Evolutionary conservation across 2,888 invertebrate genomes (phyloP), one percentile per base, ranked within the genome.

Genomic region (Cremastinae sp.): DNA sequence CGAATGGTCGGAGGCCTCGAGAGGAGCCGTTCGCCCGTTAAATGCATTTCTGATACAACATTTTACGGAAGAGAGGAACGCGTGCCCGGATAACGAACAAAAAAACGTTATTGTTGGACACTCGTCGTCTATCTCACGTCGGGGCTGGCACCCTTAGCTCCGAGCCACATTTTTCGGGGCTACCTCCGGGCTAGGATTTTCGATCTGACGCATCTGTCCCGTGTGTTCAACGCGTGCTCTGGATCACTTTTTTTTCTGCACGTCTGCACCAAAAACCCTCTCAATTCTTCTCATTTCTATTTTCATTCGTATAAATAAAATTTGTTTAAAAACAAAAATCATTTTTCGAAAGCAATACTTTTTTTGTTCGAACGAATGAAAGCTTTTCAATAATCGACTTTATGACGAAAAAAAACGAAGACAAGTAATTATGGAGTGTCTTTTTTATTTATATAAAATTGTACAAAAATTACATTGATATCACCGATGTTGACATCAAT

Each of bases 201-300:
- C 65, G 53, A 61, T 54, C 62, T 59, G 5, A 74, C 78, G 79
- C 86, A 86, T 86, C 85, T 86, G 86, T 78, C 77, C 53, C 53
- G 28, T 28, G 28, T 28, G 28, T 5, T 28, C 28, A 28, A 5
- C 2, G 28, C 28, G 2, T 28, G 86, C 85, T 84, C 72, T 65
- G 84, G 82, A 86, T 84, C 83, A 74, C 65, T 53, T 9, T 12
- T 14, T 16, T 9, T 56, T 66, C 56, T 56, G 38, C 18, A 14
- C 54, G 56, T 56, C 45, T 66, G 38, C 18, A 28, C n/a, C n/a
- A n/a, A n/a, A n/a, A n/a, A n/a, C n/a, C n/a, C n/a, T n/a, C n/a
- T n/a, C n/a, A n/a, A n/a, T n/a, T n/a, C n/a, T n/a, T n/a, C n/a
- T n/a, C n/a, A n/a, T n/a, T n/a, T n/a, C n/a, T n/a, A n/a, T n/a